These are phyloP conservation scores for Tupaia tana DNA, from an alignment of 2,113 vertebrate species.

Conservation along the genomic window DNA sequence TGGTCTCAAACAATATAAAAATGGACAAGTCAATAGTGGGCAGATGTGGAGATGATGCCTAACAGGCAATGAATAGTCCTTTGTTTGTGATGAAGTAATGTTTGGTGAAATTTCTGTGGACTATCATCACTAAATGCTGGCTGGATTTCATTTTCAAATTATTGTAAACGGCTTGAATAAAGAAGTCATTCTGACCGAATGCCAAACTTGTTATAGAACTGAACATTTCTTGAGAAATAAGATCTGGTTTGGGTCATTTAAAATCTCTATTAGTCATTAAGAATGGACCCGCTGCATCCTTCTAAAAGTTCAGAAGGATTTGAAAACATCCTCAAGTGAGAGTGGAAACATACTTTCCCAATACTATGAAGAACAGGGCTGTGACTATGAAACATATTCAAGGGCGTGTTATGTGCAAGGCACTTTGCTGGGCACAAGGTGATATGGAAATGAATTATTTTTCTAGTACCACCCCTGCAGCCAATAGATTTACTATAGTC, in stretches of 20 bases:
- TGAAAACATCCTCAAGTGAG: slow-evolving; percentile 53
- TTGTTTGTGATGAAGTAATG: slow-evolving; percentile 70
- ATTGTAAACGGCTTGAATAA: slow-evolving; percentile 60
- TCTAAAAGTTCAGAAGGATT: slow-evolving; percentile 51
- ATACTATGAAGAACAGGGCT: not conserved
- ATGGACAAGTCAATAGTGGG: not conserved
- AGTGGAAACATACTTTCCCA: slow-evolving; percentile 28
- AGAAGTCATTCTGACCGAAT: slow-evolving; percentile 64
- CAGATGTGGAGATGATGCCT: slow-evolving; percentile 66
- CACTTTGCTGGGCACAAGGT: not conserved
- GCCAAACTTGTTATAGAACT: slow-evolving; percentile 79
- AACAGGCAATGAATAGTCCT: slow-evolving; percentile 47
- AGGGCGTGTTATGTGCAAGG: not conserved
- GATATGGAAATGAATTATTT: not conserved
- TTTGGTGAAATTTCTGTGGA: slow-evolving; percentile 63
- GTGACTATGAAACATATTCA: slow-evolving; percentile 20
- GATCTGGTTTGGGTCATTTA: slow-evolving; percentile 36
- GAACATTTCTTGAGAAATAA: slow-evolving; percentile 60
- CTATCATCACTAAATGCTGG: slow-evolving; percentile 75
- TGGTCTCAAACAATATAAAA: slow-evolving; percentile 56
- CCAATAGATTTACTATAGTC: not conserved
- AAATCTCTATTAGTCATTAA: slow-evolving; percentile 61
- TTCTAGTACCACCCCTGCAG: not conserved
- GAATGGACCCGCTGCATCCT: slow-evolving; percentile 35
- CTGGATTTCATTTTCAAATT: slow-evolving; percentile 80